Conservation (phyloP, 2,113 vertebrate genomes). For the Carettochelys insculpta region DNA sequence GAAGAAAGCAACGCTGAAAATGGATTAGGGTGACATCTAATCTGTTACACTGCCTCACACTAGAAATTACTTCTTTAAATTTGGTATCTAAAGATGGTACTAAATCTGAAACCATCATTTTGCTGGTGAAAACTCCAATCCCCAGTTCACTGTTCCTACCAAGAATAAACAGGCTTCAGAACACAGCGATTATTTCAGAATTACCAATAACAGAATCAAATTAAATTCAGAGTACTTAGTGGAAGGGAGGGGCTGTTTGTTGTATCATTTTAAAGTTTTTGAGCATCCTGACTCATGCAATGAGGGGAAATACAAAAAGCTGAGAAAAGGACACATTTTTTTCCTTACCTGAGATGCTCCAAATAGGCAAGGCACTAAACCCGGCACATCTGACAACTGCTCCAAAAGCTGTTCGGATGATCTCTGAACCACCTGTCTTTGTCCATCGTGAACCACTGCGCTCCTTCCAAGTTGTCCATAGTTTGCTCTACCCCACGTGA, state of each 20-base stretch:
- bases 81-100: not conserved
- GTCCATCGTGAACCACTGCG: not conserved
- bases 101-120: not conserved
- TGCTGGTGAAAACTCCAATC: not conserved
- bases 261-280: not conserved
- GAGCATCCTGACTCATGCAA: not conserved
- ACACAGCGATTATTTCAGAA: not conserved
- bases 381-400: conserved; percentile 59
- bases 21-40: conserved; percentile 29
- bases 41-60: conserved; percentile 19
- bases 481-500: conserved; percentile 90
- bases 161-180: not conserved
- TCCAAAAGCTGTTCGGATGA: not conserved
- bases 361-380: conserved; percentile 75
- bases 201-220: not conserved
- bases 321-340: not conserved
- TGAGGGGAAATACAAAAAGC: not conserved
- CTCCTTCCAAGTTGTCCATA: conserved; percentile 90
- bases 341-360: conserved; percentile 85
- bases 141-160: not conserved
- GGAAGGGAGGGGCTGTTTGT: not conserved
- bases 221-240: not conserved
- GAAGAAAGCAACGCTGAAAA: conserved; percentile 30
- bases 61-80: conserved; percentile 22
- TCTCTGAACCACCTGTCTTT: conserved; percentile 19